Evolutionary conservation across 2,888 invertebrate genomes (phyloP), one percentile per base, ranked within the genome.

Genomic region (Seladonia tumulorum): DNA sequence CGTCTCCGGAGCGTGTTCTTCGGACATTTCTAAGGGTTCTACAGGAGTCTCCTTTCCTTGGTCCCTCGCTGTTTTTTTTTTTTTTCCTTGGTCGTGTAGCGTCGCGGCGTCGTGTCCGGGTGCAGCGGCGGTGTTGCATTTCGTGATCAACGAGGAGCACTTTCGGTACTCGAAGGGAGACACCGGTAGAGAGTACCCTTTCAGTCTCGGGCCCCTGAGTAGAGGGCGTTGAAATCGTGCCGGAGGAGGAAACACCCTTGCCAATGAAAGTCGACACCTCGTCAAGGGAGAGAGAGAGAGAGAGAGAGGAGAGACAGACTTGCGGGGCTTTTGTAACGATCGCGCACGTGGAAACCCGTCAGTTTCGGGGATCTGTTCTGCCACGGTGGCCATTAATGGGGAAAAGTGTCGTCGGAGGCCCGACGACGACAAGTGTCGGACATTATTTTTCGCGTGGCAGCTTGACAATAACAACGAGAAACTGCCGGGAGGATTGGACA

Each of bases 111-210:
- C n/a, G 57, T 49, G 60, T 63, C 66, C 70, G 68, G 57, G 47
- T 81, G 76, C 77, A 63, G 7, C 74, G 73, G 0, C 83, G 88
- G 88, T 89, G 86, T 90, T 89, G 83, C 83, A 79, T 90, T 90
- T 90, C 90, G 89, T 89, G 89, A 83, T 90, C 83, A 90, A 86
- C 85, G 86, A 90, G 86, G 83, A 89, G 79, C 83, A 86, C 88
- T 86, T 88, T 86, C 57, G 85, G 82, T 83, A 78, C 80, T 85
- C 86, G 82, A 79, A 80, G 81, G 79, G 87, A 81, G 79, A 82
- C 82, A 88, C 82, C 77, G 47, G 66, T 79, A 82, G 77, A 53
- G 81, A 83, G 82, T 82, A 84, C 81, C 88, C 87, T 87, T 86
- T 87, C 82, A 83, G 86, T 68, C 76, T 29, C 2, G 45, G 68